Conservation (phyloP, 35 echinoderm and acorn worm species). For the Antedon bifida region DNA sequence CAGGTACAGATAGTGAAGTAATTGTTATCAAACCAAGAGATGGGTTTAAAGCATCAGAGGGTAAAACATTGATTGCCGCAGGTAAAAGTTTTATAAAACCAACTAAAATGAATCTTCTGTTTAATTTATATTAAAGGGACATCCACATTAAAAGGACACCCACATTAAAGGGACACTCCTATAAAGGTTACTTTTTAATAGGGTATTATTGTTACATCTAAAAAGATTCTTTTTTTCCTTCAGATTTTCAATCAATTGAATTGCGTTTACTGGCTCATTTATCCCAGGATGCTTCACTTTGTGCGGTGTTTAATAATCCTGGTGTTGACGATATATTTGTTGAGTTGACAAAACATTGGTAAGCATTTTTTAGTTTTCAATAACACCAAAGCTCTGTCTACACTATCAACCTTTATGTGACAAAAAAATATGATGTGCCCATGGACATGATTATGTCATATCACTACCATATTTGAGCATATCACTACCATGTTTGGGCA, state of each 20-base stretch:
- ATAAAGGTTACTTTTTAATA: too few species aligned
- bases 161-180: too few species aligned
- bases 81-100: background rate
- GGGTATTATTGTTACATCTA: too few species aligned
- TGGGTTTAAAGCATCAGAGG: background rate
- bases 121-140: too few species aligned
- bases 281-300: constrained; percentile 57
- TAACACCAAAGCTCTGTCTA: background rate
- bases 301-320: constrained; percentile 47
- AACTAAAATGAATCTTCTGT: too few species aligned
- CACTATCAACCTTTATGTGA: background rate
- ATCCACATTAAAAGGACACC: too few species aligned
- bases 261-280: constrained; percentile 74
- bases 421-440: too few species aligned
- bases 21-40: background rate
- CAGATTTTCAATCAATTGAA: constrained; percentile 97
- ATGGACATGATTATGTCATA: too few species aligned
- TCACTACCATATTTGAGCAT: too few species aligned
- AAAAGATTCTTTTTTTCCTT: background rate
- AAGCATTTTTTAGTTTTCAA: background rate
- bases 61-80: background rate
- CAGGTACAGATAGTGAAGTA: background rate
- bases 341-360: constrained; percentile 79
- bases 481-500: too few species aligned
- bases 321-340: constrained; percentile 63